Percentiles rank a stretch among this genome's conserved stretches.
phyloP scores from a whole-genome alignment of 2,113 vertebrate species.

The Gadus macrocephalus region DNA sequence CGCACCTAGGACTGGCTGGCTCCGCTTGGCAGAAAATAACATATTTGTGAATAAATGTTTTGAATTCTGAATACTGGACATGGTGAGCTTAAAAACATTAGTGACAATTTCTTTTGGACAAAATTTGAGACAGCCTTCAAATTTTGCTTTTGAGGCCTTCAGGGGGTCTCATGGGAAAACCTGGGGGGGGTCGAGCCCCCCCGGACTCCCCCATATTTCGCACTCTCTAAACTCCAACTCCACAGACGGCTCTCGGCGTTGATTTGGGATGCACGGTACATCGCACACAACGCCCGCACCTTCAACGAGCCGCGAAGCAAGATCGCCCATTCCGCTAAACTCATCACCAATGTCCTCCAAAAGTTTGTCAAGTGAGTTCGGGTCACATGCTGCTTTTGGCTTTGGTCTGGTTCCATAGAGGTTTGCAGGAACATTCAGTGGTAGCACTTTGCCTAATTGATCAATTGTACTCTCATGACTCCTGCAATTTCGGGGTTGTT shows the following conservation, averaged over 20 bases:
- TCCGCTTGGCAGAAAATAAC: no score
- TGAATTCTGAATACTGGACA: no score
- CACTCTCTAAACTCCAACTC: no score
- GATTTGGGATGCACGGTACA: conserved; percentile 92
- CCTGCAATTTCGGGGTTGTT: background rate
- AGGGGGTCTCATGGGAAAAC: no score
- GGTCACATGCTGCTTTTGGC: background rate
- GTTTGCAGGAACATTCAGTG: background rate
- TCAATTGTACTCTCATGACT: background rate
- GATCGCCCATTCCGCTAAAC: conserved; percentile 89
- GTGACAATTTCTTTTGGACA: no score
- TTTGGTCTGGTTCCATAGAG: background rate
- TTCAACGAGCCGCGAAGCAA: conserved; percentile 96
- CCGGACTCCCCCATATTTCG: no score
- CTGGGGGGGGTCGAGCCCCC: no score
- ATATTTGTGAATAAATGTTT: no score
- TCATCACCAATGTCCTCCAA: conserved; percentile 88
- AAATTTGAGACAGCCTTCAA: no score
- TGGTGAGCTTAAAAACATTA: no score
- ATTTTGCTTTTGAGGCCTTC: no score
- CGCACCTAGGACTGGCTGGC: no score
- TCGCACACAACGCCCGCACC: conserved; percentile 90
- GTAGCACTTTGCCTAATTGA: background rate
- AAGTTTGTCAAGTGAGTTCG: conserved; percentile 87
- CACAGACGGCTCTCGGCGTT: conserved; percentile 88